These are phyloP conservation scores for Otolemur crassicaudatus DNA, from an alignment of 2,797 vertebrate genomes.

Conservation along the genomic window DNA sequence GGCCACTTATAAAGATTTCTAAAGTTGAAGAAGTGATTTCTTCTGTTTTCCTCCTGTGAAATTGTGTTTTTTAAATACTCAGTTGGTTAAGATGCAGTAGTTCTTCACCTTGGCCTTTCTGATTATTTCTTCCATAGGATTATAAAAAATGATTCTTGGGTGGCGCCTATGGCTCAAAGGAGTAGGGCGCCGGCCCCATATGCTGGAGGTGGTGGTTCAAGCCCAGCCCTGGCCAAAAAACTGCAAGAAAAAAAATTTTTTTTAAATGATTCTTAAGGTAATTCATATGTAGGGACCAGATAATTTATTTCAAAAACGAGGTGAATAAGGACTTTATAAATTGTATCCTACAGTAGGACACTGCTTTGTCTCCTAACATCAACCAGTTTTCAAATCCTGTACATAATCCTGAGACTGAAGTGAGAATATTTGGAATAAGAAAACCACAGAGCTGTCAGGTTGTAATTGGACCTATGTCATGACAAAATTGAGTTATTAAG, in stretches of 20 bases:
- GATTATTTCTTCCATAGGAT: not conserved
- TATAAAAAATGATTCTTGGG: not conserved
- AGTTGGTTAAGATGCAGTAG: not conserved
- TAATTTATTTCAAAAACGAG: constrained; percentile 30
- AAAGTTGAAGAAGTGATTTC: not conserved
- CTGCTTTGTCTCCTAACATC: constrained; percentile 7
- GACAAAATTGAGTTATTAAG: not conserved
- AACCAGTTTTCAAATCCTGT: constrained; percentile 14
- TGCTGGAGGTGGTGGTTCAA: too few relatives aligned
- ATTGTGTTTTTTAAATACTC: constrained; percentile 26
- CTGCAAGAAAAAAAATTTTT: too few relatives aligned
- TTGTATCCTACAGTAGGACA: not conserved
- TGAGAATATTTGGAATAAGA: not conserved
- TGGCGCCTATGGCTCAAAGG: too few relatives aligned
- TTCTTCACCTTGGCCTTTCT: constrained; percentile 32
- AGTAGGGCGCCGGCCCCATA: too few relatives aligned
- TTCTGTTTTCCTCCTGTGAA: constrained; percentile 19
- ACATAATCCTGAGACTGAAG: not conserved
- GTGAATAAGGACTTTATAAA: constrained; percentile 28
- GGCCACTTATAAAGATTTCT: not conserved
- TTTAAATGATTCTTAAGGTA: not conserved
- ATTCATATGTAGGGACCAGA: not conserved
- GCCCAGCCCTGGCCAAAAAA: too few relatives aligned
- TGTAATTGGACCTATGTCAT: not conserved
- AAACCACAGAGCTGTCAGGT: constrained; percentile 2